phyloP scores from a whole-genome alignment of 1,140 invertebrate species.

The Idris sp. region DNA sequence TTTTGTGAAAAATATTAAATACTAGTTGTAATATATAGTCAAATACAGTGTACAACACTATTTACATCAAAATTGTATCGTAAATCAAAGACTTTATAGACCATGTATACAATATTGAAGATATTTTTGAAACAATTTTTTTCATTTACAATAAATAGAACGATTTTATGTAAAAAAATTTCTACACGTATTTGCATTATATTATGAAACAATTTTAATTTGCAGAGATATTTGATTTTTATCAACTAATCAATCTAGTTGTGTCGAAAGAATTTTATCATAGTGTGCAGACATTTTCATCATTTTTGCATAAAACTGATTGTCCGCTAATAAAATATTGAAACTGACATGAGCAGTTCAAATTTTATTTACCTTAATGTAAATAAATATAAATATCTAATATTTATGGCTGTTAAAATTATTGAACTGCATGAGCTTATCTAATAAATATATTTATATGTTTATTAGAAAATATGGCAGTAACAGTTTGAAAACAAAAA shows the following conservation, averaged over 20 bases:
- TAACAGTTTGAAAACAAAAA: too few relatives aligned
- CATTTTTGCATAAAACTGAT: conserved; percentile 1
- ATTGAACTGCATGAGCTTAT: too few relatives aligned
- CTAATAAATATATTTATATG: too few relatives aligned
- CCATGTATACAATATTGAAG: conserved; percentile 2
- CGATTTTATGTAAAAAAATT: conserved; percentile 19
- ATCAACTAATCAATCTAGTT: conserved; percentile 12
- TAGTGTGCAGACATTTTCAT: conserved; percentile 8
- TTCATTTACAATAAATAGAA: conserved; percentile 2
- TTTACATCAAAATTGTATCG: conserved; percentile 17
- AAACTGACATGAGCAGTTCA: too few relatives aligned
- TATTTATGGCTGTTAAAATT: too few relatives aligned
- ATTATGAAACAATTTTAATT: conserved; percentile 28
- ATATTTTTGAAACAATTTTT: conserved; percentile 24
- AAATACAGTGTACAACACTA: conserved; percentile 5
- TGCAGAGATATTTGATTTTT: conserved; percentile 4
- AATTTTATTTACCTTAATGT: too few relatives aligned
- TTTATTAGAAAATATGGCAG: too few relatives aligned
- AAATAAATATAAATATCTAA: too few relatives aligned
- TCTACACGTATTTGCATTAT: conserved; percentile 1
- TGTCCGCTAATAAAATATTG: conserved; percentile 4
- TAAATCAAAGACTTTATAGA: conserved; percentile 23
- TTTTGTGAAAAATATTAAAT: too few relatives aligned
- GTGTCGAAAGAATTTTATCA: conserved; percentile 19
- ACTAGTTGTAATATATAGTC: too few relatives aligned